Percentiles rank a stretch among this genome's conserved stretches.
Evolutionary conservation across 2,113 vertebrate genomes (phyloP).

Genomic region (Salminus brasiliensis): DNA sequence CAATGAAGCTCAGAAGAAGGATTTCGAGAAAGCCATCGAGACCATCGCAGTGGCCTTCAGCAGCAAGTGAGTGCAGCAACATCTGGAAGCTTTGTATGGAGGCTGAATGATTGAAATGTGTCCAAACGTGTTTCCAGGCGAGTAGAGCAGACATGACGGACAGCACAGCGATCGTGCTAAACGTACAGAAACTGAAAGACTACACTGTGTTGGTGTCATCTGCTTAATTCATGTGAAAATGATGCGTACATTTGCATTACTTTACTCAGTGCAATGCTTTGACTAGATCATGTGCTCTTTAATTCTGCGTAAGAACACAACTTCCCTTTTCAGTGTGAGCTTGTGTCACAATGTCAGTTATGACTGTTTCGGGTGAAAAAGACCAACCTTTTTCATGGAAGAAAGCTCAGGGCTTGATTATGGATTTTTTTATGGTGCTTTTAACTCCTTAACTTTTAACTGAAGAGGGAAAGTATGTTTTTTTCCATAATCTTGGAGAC

Average conservation of each 20-base stretch:
- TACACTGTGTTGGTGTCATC: not conserved
- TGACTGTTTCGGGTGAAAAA: not conserved
- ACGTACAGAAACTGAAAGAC: not conserved
- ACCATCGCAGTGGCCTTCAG: conserved; percentile 94
- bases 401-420: too few species aligned
- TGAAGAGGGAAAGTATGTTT: too few species aligned
- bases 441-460: too few species aligned
- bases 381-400: not conserved
- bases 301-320: not conserved
- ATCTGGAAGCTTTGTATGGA: not conserved
- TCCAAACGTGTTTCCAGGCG: not conserved
- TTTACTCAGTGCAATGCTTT: not conserved
- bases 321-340: not conserved
- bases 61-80: conserved; percentile 84
- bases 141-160: not conserved
- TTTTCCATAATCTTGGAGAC: too few species aligned
- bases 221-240: not conserved
- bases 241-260: not conserved
- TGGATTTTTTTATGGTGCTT: not conserved
- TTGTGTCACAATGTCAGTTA: not conserved
- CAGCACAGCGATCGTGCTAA: not conserved
- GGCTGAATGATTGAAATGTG: not conserved
- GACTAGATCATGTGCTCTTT: conserved; percentile 14
- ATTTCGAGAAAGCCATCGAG: conserved; percentile 95
- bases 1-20: conserved; percentile 85